Base-by-base conservation (phyloP, 2,888 invertebrate genomes). In the Prosopocoilus inquinatus region DNA sequence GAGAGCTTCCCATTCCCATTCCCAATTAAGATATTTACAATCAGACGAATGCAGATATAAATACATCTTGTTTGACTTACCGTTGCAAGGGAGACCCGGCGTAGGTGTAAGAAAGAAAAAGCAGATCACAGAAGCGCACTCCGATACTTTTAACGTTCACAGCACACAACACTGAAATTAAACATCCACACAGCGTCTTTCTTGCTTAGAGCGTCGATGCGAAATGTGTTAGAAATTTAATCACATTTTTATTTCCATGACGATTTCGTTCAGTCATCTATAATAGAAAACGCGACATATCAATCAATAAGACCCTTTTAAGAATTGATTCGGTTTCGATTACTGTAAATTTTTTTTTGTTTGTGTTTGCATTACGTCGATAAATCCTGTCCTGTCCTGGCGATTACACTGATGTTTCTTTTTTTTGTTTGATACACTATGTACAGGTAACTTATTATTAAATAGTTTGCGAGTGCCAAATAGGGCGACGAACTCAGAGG, bases 31-130 rank as follows among this genome's bases (percentile, higher is more conserved):
- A 15, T 41, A 11, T 41, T 15, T 41, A 38, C 38, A 12, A 38
- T 13, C 11, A 9, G 41, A 11, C 13, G 41, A 16, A 41, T 15
- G 15, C 41, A 16, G 41, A 41, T 41, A 11, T 41, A 41, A 41
- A 41, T 41, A 41, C 12, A 41, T 11, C 13, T 41, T 41, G 41
- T 41, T 41, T 41, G 41, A 41, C 41, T 41, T 41, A 41, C 41
- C 41, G 41, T 41, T 41, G 41, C 41, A 9, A 41, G 41, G 41
- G 41, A 41, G 41, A 41, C 41, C 41, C 41, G 15, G 16, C 36
- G 36, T 36, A 36, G 15, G 41, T 41, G 41, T 15, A 41, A 41
- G 12, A 11, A 41, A 41, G 15, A 11, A 41, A 41, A 41, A 41
- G 12, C 41, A 41, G 41, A 41, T 41, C 41, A 41, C 41, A 41